A percentile compares a stretch with the other conserved stretches of the same genome.
These are phyloP conservation scores for Montipora capitata DNA, from an alignment of 92 coral and sea anemone genomes.

Conservation along the genomic window DNA sequence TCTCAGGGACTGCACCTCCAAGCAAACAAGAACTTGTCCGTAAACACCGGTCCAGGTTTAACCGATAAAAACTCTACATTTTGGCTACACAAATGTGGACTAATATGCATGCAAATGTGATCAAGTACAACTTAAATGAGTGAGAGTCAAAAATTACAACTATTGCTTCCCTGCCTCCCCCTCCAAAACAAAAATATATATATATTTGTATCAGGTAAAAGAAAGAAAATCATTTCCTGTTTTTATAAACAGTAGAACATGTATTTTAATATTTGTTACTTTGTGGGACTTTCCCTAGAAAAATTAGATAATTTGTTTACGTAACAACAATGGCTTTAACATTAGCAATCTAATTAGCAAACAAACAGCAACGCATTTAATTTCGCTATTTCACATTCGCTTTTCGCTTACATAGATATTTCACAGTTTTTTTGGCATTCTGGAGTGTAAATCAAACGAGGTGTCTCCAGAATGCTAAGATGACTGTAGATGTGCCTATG, in stretches of 20 bases:
- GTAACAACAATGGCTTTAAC: neutral
- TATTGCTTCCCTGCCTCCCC: neutral
- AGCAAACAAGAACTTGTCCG: constrained; percentile 45
- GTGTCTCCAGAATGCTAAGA: too few relatives aligned
- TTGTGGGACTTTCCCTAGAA: constrained; percentile 5
- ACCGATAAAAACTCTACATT: constrained; percentile 13
- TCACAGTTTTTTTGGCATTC: too few relatives aligned
- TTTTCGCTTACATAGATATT: too few relatives aligned
- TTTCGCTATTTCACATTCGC: too few relatives aligned
- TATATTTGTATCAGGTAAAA: neutral
- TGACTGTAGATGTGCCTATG: neutral
- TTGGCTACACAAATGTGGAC: neutral
- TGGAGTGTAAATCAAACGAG: too few relatives aligned
- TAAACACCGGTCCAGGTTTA: constrained; percentile 48
- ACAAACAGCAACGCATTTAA: too few relatives aligned
- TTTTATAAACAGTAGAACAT: neutral
- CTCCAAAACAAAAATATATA: neutral
- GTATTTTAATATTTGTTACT: constrained; percentile 5
- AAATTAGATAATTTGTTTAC: neutral
- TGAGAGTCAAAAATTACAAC: neutral
- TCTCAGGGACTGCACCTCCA: constrained; percentile 45
- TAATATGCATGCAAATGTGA: too few relatives aligned
- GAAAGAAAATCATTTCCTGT: neutral
- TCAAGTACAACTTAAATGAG: neutral
- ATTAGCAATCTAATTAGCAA: too few relatives aligned